Percentiles rank a stretch among this genome's conserved stretches.
phyloP scores from a whole-genome alignment of 2,888 invertebrate genomes.

The Cephus nigrinus region DNA sequence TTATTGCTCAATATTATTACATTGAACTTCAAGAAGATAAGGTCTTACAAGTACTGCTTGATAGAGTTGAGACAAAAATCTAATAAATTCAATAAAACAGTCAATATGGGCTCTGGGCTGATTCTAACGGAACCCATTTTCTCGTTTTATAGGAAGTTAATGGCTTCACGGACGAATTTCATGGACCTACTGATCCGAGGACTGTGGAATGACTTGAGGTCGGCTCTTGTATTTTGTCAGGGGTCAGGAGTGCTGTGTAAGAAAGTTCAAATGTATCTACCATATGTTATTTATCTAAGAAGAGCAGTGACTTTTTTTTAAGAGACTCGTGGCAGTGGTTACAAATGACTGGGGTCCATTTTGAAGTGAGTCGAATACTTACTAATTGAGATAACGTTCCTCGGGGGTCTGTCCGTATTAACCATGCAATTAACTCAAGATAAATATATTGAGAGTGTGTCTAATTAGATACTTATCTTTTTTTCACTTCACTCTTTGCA shows the following conservation, averaged over 20 bases:
- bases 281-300: neutral
- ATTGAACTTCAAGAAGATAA: neutral
- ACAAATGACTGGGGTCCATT: neutral
- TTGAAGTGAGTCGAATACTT: neutral
- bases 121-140: neutral
- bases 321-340: slow-evolving; percentile 7
- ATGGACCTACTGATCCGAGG: neutral
- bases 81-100: neutral
- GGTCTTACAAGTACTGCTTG: neutral
- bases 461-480: neutral
- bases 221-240: neutral
- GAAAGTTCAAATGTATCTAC: neutral
- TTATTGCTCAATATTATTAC: neutral
- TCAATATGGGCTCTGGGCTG: neutral
- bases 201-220: neutral
- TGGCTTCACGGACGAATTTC: neutral
- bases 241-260: neutral
- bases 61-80: neutral
- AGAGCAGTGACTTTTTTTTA: neutral
- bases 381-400: neutral
- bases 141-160: neutral
- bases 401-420: neutral
- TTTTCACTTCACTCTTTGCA: neutral
- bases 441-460: neutral
- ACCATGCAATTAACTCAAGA: neutral